phyloP scores from a whole-genome alignment of 1,140 invertebrate species.

The Forficula auricularia region DNA sequence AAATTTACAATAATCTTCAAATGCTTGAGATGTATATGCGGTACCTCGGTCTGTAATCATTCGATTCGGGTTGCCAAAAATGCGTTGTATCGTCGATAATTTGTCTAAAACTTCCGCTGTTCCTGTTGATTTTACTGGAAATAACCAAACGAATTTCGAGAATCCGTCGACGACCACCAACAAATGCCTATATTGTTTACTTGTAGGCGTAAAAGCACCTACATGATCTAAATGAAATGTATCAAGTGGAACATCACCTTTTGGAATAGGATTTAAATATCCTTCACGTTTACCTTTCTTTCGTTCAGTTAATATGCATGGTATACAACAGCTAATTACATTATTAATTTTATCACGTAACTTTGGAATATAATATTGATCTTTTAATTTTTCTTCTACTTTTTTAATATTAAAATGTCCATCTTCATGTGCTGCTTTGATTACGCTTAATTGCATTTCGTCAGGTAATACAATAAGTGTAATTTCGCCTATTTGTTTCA shows the following conservation, averaged over 20 bases:
- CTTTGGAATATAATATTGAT: slow-evolving; percentile 19
- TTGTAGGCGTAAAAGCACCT: slow-evolving; percentile 16
- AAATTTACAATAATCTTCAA: slow-evolving; percentile 11
- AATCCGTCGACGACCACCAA: slow-evolving; percentile 13
- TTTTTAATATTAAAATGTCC: slow-evolving; percentile 18
- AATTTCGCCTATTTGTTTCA: slow-evolving; percentile 18
- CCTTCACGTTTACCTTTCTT: slow-evolving; percentile 16
- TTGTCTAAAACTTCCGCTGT: not conserved
- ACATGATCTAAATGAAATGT: slow-evolving; percentile 20
- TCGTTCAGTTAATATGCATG: slow-evolving; percentile 17
- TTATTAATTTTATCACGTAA: slow-evolving; percentile 16
- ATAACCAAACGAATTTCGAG: slow-evolving; percentile 14
- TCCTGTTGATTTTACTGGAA: slow-evolving; percentile 3
- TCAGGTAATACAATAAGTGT: slow-evolving; percentile 20
- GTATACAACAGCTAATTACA: slow-evolving; percentile 16
- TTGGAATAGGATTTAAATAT: slow-evolving; percentile 16
- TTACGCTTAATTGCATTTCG: slow-evolving; percentile 12
- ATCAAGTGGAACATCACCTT: slow-evolving; percentile 17
- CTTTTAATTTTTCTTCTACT: slow-evolving; percentile 11
- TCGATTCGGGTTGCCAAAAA: slow-evolving; percentile 13
- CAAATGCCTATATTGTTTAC: slow-evolving; percentile 13
- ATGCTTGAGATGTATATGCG: slow-evolving; percentile 14
- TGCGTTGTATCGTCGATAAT: not conserved
- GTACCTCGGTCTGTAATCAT: slow-evolving; percentile 12
- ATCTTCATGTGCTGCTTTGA: slow-evolving; percentile 16